Conservation (phyloP, 2,113 vertebrate genomes). For the Myxocyprinus asiaticus region DNA sequence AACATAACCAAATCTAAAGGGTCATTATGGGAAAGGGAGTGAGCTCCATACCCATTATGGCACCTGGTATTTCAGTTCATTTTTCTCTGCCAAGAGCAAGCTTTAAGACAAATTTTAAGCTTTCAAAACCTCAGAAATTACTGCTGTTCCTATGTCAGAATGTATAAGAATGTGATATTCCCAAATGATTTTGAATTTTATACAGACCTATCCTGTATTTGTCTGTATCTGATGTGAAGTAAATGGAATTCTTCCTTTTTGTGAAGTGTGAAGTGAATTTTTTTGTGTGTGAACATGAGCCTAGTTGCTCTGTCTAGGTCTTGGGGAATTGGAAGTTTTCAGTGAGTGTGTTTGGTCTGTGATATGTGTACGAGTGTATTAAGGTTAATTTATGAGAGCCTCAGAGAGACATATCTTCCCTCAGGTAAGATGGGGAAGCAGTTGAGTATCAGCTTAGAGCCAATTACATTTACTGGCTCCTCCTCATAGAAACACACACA, state of each 20-base stretch:
- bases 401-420: slow-evolving; percentile 18
- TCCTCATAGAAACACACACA: background rate
- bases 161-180: no score
- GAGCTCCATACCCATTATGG: no score
- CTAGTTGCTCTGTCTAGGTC: background rate
- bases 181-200: no score
- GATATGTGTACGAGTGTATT: background rate
- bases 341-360: background rate
- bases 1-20: no score
- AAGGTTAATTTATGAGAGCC: slow-evolving; percentile 18
- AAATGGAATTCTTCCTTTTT: background rate
- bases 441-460: slow-evolving; percentile 30
- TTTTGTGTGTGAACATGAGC: background rate
- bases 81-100: no score
- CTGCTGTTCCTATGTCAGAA: no score
- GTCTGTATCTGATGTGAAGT: background rate
- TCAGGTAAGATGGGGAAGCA: slow-evolving; percentile 11
- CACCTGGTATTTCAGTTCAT: no score
- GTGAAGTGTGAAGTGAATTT: background rate
- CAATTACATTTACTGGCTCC: slow-evolving; percentile 19
- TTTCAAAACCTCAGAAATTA: no score
- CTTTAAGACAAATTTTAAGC: no score
- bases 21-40: no score
- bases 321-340: background rate
- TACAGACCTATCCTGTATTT: background rate